Evolutionary conservation across 2,888 invertebrate genomes (phyloP).

Genomic region (Muschampia plurimacula): DNA sequence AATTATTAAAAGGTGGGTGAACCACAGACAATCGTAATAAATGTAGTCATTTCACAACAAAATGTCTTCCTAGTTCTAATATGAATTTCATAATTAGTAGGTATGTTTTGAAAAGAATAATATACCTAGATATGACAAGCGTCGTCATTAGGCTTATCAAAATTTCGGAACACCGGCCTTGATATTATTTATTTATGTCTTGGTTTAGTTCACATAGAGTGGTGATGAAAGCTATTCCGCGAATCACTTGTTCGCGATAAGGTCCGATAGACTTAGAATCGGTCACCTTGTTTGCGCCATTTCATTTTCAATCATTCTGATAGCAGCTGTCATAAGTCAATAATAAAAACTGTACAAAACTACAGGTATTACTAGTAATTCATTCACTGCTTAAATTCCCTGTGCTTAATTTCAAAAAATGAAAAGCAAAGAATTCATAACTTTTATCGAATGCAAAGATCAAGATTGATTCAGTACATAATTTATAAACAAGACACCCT

Average conservation of each 20-base stretch:
- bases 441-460: not conserved
- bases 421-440: not conserved
- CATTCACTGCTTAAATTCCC: too few relatives aligned
- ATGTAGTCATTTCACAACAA: too few relatives aligned
- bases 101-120: not conserved
- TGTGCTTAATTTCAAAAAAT: too few relatives aligned
- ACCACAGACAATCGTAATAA: too few relatives aligned
- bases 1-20: too few relatives aligned
- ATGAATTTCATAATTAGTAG: not conserved
- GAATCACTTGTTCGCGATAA: constrained; percentile 44
- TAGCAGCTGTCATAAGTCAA: constrained; percentile 26
- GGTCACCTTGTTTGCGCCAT: constrained; percentile 40
- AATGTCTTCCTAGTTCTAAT: too few relatives aligned
- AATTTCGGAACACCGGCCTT: constrained; percentile 23
- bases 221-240: constrained; percentile 41
- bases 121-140: not conserved
- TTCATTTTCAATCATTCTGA: constrained; percentile 37
- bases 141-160: constrained; percentile 18
- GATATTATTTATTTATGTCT: constrained; percentile 9
- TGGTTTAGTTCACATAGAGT: constrained; percentile 11
- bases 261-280: constrained; percentile 42
- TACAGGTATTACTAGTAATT: not conserved
- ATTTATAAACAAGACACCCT: not conserved
- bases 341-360: constrained; percentile 16
- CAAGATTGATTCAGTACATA: not conserved